Conservation (phyloP, 2,797 vertebrate species). For the Pyrocephalus nanus region DNA sequence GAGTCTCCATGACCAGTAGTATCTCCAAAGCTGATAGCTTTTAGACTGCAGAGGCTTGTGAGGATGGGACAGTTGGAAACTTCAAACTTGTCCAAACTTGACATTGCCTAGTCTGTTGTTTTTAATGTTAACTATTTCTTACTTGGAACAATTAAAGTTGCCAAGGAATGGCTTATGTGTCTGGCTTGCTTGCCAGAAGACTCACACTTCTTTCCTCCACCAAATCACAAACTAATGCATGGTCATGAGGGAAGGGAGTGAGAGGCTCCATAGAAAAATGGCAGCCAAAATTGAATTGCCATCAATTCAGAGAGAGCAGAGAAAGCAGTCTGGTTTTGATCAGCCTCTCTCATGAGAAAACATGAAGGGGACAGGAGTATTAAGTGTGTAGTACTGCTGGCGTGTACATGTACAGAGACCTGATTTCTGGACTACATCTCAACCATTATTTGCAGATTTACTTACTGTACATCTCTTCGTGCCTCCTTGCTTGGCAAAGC, state of each 20-base stretch:
- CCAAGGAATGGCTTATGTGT: neutral
- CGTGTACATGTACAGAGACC: neutral
- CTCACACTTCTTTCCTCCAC: neutral
- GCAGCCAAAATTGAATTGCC: neutral
- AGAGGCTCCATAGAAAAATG: neutral
- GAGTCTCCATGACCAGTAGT: neutral
- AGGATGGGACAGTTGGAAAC: neutral
- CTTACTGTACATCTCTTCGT: neutral
- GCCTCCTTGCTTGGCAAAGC: neutral
- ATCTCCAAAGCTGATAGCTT: neutral
- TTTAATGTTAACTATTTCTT: conserved; percentile 13
- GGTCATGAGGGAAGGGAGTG: neutral
- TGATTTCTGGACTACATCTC: conserved; percentile 1
- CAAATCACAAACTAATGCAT: neutral
- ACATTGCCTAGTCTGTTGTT: neutral
- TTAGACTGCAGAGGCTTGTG: neutral
- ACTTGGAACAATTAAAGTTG: neutral
- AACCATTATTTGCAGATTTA: neutral
- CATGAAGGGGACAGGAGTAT: neutral
- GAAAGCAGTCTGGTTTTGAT: neutral
- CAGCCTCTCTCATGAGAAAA: neutral
- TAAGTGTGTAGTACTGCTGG: neutral
- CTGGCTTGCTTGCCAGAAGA: neutral
- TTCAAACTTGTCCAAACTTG: neutral
- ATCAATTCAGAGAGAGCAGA: neutral